Percentiles rank a stretch among this genome's conserved stretches.
These are phyloP conservation scores for Hiodon tergisus DNA, from an alignment of 2,113 vertebrate species.

Conservation along the genomic window DNA sequence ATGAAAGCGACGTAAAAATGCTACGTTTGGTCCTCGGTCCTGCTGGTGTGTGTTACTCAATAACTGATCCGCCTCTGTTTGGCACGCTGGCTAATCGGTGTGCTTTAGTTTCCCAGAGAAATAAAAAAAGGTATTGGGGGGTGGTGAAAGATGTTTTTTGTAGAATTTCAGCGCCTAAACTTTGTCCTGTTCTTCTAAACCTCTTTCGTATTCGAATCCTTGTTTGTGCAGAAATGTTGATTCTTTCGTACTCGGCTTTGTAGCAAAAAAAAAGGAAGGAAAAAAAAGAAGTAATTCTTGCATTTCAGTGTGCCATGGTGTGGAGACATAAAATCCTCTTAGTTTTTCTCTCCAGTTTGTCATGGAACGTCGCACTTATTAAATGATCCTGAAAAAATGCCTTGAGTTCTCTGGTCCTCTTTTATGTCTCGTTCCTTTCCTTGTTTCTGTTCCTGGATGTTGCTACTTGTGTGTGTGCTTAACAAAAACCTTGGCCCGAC, in stretches of 20 bases:
- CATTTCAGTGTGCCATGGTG: constrained; percentile 41
- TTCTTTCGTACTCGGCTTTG: constrained; percentile 33
- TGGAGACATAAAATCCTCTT: constrained; percentile 52
- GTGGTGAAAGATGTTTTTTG: constrained; percentile 15
- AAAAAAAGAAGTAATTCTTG: constrained; percentile 10
- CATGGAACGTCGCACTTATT: constrained; percentile 57
- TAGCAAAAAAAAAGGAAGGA: constrained; percentile 27
- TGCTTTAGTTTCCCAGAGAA: not conserved
- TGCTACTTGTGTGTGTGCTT: no score
- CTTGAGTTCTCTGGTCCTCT: constrained; percentile 1
- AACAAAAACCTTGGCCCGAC: no score
- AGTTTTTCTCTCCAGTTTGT: constrained; percentile 49
- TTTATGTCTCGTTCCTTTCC: no score
- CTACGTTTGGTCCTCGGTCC: no score
- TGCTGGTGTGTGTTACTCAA: no score
- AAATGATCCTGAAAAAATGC: constrained; percentile 59
- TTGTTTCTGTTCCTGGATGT: no score
- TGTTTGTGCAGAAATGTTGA: constrained; percentile 33
- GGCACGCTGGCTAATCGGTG: no score
- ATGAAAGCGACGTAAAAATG: not conserved
- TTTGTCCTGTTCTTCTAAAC: constrained; percentile 22
- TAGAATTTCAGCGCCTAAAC: not conserved
- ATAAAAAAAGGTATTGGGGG: constrained; percentile 17
- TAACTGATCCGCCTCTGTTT: no score
- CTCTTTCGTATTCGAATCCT: constrained; percentile 44